Base-by-base conservation (phyloP, 2,888 invertebrate genomes). In the Aquatica leii region DNA sequence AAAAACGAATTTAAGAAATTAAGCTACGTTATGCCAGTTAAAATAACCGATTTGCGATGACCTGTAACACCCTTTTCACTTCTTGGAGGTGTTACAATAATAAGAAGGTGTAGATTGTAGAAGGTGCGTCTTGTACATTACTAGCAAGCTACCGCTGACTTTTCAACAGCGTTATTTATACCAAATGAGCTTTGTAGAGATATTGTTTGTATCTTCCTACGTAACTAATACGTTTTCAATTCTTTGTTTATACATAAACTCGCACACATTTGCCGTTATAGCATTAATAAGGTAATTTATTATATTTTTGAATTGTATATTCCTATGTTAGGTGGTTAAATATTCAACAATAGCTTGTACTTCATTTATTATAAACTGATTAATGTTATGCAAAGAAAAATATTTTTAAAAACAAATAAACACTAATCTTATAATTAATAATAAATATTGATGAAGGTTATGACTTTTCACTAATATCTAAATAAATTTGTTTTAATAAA, bases 51-150 rank as follows among this genome's bases (percentile, higher is more conserved):
- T n/a, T n/a, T n/a, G n/a, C n/a, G n/a, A n/a, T n/a, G n/a, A n/a
- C n/a, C n/a, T n/a, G n/a, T n/a, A n/a, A n/a, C n/a, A n/a, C n/a
- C n/a, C n/a, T n/a, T n/a, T n/a, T n/a, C n/a, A n/a, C n/a, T n/a
- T n/a, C n/a, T n/a, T n/a, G n/a, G 49, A 48, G 48, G 48, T 48
- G 48, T 5, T n/a, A 5, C 21, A 48, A 48, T 48, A n/a, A n/a
- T n/a, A n/a, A n/a, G n/a, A n/a, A n/a, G n/a, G n/a, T n/a, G n/a
- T n/a, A n/a, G n/a, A n/a, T n/a, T n/a, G n/a, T n/a, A n/a, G 12
- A 21, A 48, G 48, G 48, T 20, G 48, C 18, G 48, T 48, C 20
- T 17, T 21, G 46, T 48, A 48, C 37, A 37, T 37, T 31, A 50
- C 34, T 50, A 34, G 50, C 34, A 50, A 14, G 21, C 31, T 21